phyloP scores from a whole-genome alignment of 2,797 vertebrate genomes.

The Chromis chromis region DNA sequence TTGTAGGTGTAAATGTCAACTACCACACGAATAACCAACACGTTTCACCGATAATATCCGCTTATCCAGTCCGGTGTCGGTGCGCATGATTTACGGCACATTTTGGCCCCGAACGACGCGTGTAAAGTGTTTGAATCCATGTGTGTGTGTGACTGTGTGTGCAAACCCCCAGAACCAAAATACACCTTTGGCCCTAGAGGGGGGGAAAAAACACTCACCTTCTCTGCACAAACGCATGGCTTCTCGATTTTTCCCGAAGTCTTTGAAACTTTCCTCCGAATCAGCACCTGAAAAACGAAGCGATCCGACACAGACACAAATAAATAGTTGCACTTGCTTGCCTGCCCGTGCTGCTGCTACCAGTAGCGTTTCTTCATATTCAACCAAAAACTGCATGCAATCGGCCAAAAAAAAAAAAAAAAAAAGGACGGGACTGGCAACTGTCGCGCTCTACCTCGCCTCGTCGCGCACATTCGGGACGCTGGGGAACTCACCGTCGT shows the following conservation, averaged over 20 bases:
- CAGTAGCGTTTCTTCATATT: conserved; percentile 83
- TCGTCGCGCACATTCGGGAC: conserved; percentile 69
- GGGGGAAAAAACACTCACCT: conserved; percentile 87
- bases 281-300: conserved; percentile 88
- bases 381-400: conserved; percentile 85
- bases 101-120: conserved; percentile 41
- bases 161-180: conserved; percentile 76
- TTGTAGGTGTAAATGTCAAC: conserved; percentile 58
- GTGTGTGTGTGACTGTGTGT: conserved; percentile 51
- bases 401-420: conserved; percentile 67
- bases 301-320: conserved; percentile 77
- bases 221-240: conserved; percentile 98
- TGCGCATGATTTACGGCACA: conserved; percentile 53
- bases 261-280: conserved; percentile 98
- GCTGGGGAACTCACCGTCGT: conserved; percentile 91
- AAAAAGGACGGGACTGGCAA: conserved; percentile 75
- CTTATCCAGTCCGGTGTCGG: conserved; percentile 20
- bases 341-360: conserved; percentile 81
- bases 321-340: conserved; percentile 87
- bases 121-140: conserved; percentile 63
- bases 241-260: conserved; percentile 97
- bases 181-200: conserved; percentile 76
- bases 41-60: conserved; percentile 51
- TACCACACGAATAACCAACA: conserved; percentile 34
- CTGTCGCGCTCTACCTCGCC: conserved; percentile 73